A percentile compares a stretch with the other conserved stretches of the same genome.
Conservation (phyloP, 1,140 invertebrate genomes). For the Bombyx mandarina region DNA sequence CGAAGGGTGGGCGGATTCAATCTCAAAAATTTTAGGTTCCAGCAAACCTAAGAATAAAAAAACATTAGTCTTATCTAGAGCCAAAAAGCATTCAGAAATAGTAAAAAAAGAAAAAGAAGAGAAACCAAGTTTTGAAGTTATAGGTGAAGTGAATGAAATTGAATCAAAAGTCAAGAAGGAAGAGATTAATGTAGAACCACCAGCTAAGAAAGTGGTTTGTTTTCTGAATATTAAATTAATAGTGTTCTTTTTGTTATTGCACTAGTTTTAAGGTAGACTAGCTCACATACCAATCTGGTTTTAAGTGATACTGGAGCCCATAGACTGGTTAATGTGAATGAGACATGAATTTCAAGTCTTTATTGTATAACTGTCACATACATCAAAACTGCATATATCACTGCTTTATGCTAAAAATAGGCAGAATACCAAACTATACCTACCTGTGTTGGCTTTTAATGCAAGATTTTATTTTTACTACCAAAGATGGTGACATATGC, state of each 20-base stretch:
- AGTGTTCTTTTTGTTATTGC: background rate
- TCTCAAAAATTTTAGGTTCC: conserved; percentile 81
- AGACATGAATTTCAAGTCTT: too few species aligned
- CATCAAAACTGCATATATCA: too few species aligned
- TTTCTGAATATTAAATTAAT: background rate
- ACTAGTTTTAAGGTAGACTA: too few species aligned
- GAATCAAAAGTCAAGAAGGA: conserved; percentile 51
- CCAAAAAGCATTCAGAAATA: conserved; percentile 77
- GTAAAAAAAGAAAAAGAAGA: conserved; percentile 65
- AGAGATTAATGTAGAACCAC: conserved; percentile 33
- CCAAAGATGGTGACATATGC: too few species aligned
- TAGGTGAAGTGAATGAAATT: conserved; percentile 51
- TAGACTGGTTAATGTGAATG: too few species aligned
- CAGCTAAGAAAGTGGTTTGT: conserved; percentile 60
- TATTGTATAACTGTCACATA: too few species aligned
- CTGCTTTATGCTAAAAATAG: too few species aligned
- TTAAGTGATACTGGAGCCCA: too few species aligned
- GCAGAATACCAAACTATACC: too few species aligned
- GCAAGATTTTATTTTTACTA: too few species aligned
- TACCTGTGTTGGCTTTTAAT: too few species aligned
- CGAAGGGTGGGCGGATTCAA: conserved; percentile 78
- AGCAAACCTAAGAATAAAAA: conserved; percentile 83
- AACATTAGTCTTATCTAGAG: conserved; percentile 80
- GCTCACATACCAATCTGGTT: too few species aligned
- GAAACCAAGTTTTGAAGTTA: conserved; percentile 69